Evolutionary conservation across 2,888 invertebrate genomes (phyloP).

Genomic region (Muschampia staudingeri): DNA sequence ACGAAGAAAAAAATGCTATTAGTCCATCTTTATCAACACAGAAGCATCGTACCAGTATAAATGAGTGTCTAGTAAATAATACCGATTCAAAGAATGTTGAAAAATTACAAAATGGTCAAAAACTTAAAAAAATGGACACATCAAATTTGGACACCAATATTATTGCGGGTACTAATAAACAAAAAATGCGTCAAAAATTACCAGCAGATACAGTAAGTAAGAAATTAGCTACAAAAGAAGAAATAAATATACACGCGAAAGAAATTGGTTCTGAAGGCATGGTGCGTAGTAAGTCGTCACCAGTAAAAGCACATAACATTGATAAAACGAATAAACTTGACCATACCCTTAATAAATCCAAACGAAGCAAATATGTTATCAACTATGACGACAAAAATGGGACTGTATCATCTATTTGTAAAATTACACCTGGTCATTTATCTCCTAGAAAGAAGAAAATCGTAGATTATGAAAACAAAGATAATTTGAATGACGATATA

Average conservation of each 20-base stretch:
- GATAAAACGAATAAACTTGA: conserved; percentile 60
- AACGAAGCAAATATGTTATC: conserved; percentile 85
- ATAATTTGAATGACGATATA: conserved; percentile 75
- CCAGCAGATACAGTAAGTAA: conserved; percentile 22
- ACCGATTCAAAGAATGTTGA: neutral
- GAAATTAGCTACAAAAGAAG: neutral
- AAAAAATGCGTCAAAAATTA: conserved; percentile 23
- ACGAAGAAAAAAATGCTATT: neutral
- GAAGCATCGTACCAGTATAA: neutral
- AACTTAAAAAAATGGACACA: neutral
- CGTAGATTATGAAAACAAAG: conserved; percentile 76
- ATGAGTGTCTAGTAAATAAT: neutral
- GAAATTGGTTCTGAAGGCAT: conserved; percentile 1
- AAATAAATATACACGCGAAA: neutral
- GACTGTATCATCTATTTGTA: conserved; percentile 86
- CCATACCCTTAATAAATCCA: conserved; percentile 68
- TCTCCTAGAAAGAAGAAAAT: conserved; percentile 76
- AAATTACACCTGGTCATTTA: conserved; percentile 78
- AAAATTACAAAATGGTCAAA: neutral
- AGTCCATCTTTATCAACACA: neutral
- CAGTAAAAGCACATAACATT: conserved; percentile 45
- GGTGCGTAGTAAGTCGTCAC: conserved; percentile 24
- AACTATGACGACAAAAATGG: conserved; percentile 89
- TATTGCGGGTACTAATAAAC: neutral
- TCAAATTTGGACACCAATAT: neutral